phyloP scores from a whole-genome alignment of 2,797 vertebrate species.

The Carapus acus region DNA sequence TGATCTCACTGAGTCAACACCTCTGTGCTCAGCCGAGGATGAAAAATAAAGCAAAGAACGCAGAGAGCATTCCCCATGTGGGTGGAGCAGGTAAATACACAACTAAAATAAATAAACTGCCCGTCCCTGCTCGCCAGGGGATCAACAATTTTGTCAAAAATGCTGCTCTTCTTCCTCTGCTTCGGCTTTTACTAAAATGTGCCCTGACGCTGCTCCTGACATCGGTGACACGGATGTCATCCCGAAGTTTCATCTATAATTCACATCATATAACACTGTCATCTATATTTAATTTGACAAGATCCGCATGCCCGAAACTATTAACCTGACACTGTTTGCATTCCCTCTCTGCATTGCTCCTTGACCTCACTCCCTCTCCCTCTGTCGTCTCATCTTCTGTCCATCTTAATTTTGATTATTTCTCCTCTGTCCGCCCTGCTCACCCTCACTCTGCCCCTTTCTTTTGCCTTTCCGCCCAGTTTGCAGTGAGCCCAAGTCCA shows the following conservation, averaged over 20 bases:
- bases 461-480: too few relatives aligned
- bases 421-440: conserved; percentile 21
- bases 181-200: conserved; percentile 16
- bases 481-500: conserved; percentile 1
- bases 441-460: conserved; percentile 7
- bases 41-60: conserved; percentile 45
- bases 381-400: not conserved
- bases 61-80: conserved; percentile 44
- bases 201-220: conserved; percentile 24
- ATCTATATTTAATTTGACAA: conserved; percentile 63
- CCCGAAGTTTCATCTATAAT: conserved; percentile 61
- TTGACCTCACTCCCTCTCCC: not conserved
- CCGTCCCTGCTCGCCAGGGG: conserved; percentile 18
- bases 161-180: conserved; percentile 30
- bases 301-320: conserved; percentile 55
- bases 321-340: conserved; percentile 56
- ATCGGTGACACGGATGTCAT: conserved; percentile 53
- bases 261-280: conserved; percentile 54
- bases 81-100: conserved; percentile 16
- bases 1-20: conserved; percentile 39
- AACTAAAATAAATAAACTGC: conserved; percentile 15
- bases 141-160: conserved; percentile 45
- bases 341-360: conserved; percentile 22
- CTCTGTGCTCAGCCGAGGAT: conserved; percentile 46
- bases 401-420: not conserved